Evolutionary conservation across 1,140 invertebrate species (phyloP).

Genomic region (Anthonomus grandis): DNA sequence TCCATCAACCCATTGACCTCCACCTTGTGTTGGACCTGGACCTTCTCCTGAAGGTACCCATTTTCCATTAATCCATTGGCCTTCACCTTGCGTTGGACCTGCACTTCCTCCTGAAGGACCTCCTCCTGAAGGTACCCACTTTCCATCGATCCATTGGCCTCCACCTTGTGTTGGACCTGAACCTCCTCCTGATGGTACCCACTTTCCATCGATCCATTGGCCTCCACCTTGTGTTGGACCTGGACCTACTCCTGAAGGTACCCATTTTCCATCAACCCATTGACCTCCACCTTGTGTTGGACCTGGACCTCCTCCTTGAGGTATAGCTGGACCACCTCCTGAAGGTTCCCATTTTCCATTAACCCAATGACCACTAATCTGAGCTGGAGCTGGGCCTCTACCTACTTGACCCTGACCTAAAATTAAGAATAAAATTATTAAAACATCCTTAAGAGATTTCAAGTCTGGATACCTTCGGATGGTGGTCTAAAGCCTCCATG

Average conservation of each 20-base stretch:
- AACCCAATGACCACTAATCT: background rate
- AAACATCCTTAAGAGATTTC: no score
- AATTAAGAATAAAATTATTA: background rate
- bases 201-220: slow-evolving; percentile 7
- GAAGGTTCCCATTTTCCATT: slow-evolving; percentile 1
- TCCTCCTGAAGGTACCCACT: slow-evolving; percentile 11
- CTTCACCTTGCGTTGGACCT: background rate
- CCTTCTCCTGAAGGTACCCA: slow-evolving; percentile 11
- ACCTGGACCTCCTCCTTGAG: background rate
- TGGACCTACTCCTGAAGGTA: slow-evolving; percentile 4
- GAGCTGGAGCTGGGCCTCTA: background rate
- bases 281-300: background rate
- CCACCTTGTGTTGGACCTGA: background rate
- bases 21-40: background rate
- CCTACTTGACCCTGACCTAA: background rate
- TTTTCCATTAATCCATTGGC: slow-evolving; percentile 12
- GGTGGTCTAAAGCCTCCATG: no score
- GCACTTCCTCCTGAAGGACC: background rate
- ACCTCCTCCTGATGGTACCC: slow-evolving; percentile 10
- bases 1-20: slow-evolving; percentile 1
- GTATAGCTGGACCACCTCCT: background rate
- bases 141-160: slow-evolving; percentile 5
- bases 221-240: background rate
- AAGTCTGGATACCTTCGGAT: background rate
- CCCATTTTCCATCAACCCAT: slow-evolving; percentile 15